Conservation (phyloP, 2,797 vertebrate species). For the Enteromius afrohamiltoni region DNA sequence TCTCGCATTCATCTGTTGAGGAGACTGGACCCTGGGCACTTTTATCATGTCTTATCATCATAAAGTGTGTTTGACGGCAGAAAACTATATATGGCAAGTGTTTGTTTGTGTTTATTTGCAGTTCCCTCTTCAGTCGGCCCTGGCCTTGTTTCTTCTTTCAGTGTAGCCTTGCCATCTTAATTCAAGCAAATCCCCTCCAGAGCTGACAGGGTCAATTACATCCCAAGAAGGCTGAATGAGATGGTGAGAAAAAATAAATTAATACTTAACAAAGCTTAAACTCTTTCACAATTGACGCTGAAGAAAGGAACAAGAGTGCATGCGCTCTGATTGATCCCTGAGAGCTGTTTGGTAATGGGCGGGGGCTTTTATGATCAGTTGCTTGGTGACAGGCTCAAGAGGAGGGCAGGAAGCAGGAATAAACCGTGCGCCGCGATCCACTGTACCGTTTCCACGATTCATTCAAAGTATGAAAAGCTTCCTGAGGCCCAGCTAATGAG, state of each 20-base stretch:
- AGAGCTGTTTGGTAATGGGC: slow-evolving; percentile 76
- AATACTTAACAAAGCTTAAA: slow-evolving; percentile 73
- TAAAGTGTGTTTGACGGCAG: slow-evolving; percentile 3
- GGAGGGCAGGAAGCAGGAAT: slow-evolving; percentile 51
- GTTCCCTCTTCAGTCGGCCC: not conserved
- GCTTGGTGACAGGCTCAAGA: slow-evolving; percentile 72
- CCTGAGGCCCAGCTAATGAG: slow-evolving; percentile 80
- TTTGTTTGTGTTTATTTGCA: slow-evolving; percentile 33
- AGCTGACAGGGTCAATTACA: slow-evolving; percentile 67
- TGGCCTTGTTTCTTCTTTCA: slow-evolving; percentile 29
- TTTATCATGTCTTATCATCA: not conserved
- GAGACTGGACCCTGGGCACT: not conserved
- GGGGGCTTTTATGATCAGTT: slow-evolving; percentile 76
- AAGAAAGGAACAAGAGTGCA: slow-evolving; percentile 76
- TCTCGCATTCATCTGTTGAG: not conserved
- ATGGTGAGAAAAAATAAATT: slow-evolving; percentile 61
- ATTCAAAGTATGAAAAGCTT: slow-evolving; percentile 82
- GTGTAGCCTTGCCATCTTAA: slow-evolving; percentile 55
- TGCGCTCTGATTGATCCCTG: slow-evolving; percentile 73
- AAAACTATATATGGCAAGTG: not conserved
- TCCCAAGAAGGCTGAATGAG: slow-evolving; percentile 58
- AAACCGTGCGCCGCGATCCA: slow-evolving; percentile 50
- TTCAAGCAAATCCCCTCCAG: slow-evolving; percentile 62
- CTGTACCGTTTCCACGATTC: slow-evolving; percentile 69
- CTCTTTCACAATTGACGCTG: slow-evolving; percentile 75